Conservation (phyloP, 1,140 invertebrate genomes). For the Formica selysi region DNA sequence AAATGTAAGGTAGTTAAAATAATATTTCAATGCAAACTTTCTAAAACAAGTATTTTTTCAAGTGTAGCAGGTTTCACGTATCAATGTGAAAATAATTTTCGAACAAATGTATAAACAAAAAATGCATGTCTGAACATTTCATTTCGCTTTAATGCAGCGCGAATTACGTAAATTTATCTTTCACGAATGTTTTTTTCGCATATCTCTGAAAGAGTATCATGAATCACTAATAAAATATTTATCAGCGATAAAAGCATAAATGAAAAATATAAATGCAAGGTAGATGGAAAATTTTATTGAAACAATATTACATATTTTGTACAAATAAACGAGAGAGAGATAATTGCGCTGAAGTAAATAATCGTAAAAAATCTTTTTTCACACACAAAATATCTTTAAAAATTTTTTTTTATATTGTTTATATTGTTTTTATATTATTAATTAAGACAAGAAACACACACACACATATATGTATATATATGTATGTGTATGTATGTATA, state of each 20-base stretch:
- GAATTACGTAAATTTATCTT: conserved; percentile 43
- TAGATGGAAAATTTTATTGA: conserved; percentile 7
- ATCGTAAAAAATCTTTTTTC: neutral
- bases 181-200: neutral
- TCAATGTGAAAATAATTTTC: conserved; percentile 43
- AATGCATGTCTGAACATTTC: conserved; percentile 5
- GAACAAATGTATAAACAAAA: conserved; percentile 46
- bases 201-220: conserved; percentile 6
- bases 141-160: neutral
- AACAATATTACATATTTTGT: neutral
- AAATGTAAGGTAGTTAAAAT: conserved; percentile 16
- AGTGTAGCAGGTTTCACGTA: conserved; percentile 14
- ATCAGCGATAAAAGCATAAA: neutral
- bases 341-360: neutral
- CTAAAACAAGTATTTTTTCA: conserved; percentile 47
- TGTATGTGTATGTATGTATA: too few relatives aligned
- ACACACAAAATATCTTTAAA: too few relatives aligned
- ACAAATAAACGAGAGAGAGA: conserved; percentile 3
- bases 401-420: too few relatives aligned
- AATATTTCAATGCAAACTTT: conserved; percentile 44
- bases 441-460: too few relatives aligned
- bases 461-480: too few relatives aligned
- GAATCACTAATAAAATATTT: conserved; percentile 46
- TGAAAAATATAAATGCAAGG: conserved; percentile 14
- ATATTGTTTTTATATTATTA: too few relatives aligned